A percentile compares a stretch with the other conserved stretches of the same genome.
Conservation (phyloP, 1,140 invertebrate genomes). For the Tetramorium simillimum region DNA sequence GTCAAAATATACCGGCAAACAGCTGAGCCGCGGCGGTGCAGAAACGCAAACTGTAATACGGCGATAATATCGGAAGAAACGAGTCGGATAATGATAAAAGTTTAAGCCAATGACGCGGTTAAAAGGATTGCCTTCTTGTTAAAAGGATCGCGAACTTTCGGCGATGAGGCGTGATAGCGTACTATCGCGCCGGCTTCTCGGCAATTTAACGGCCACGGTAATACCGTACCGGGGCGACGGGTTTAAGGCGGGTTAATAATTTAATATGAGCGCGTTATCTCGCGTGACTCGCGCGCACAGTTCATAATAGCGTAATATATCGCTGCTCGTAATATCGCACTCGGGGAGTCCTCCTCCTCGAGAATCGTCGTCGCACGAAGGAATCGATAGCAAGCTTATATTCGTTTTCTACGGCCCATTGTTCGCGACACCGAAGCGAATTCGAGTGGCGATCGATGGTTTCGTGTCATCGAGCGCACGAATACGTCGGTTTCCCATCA, state of each 20-base stretch:
- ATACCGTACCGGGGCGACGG: not conserved
- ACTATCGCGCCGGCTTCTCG: not conserved
- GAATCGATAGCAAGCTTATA: slow-evolving; percentile 46
- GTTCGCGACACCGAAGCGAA: slow-evolving; percentile 8
- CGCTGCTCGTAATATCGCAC: slow-evolving; percentile 27
- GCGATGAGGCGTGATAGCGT: not conserved
- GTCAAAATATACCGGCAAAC: not conserved
- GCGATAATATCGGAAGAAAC: not conserved
- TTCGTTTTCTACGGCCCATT: slow-evolving; percentile 24
- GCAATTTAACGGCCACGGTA: slow-evolving; percentile 28
- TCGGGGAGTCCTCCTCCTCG: not conserved
- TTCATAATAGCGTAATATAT: slow-evolving; percentile 42
- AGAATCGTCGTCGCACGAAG: slow-evolving; percentile 11
- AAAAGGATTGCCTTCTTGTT: not conserved
- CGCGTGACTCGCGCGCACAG: slow-evolving; percentile 34
- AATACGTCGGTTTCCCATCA: not conserved
- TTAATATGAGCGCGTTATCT: slow-evolving; percentile 51
- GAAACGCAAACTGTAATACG: not conserved
- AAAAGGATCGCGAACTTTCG: slow-evolving; percentile 20
- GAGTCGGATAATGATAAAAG: not conserved
- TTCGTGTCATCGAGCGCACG: not conserved
- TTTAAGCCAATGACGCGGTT: slow-evolving; percentile 19
- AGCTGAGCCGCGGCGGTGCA: not conserved
- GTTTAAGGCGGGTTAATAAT: slow-evolving; percentile 46
- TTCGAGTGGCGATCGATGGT: slow-evolving; percentile 40